Evolutionary conservation across 1,140 invertebrate species (phyloP).

Genomic region (Drosophila sucinea): DNA sequence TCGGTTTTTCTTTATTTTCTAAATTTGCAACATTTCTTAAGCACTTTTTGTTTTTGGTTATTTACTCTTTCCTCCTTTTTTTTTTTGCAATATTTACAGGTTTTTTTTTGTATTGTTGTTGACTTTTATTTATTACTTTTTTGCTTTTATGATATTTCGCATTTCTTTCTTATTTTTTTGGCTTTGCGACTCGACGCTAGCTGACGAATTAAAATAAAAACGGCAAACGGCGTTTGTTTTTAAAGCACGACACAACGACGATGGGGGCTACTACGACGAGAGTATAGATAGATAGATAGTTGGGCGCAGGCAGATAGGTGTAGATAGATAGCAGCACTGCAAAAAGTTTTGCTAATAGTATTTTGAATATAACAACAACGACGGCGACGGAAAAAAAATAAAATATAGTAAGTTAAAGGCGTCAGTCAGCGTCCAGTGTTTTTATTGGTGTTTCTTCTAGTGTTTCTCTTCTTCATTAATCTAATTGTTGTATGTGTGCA

Average conservation of each 20-base stretch:
- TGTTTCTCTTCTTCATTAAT: slow-evolving; percentile 33
- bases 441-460: slow-evolving; percentile 21
- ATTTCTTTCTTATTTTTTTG: slow-evolving; percentile 29
- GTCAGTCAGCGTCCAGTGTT: slow-evolving; percentile 15
- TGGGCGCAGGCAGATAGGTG: slow-evolving; percentile 1
- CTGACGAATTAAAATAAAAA: slow-evolving; percentile 56
- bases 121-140: slow-evolving; percentile 40
- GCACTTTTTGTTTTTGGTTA: slow-evolving; percentile 27
- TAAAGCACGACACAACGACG: slow-evolving; percentile 49
- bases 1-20: background rate
- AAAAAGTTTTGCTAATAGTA: slow-evolving; percentile 7
- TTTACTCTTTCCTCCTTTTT: slow-evolving; percentile 19
- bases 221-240: slow-evolving; percentile 57
- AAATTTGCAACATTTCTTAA: slow-evolving; percentile 10
- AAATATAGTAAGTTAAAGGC: slow-evolving; percentile 11
- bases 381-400: slow-evolving; percentile 29
- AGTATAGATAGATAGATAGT: slow-evolving; percentile 39
- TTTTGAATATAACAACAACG: slow-evolving; percentile 17
- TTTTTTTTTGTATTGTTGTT: slow-evolving; percentile 36
- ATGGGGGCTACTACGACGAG: slow-evolving; percentile 28
- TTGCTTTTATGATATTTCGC: slow-evolving; percentile 15
- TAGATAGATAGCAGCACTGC: slow-evolving; percentile 12
- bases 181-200: slow-evolving; percentile 49
- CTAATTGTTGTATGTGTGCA: slow-evolving; percentile 63
- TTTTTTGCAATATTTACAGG: slow-evolving; percentile 59